Conservation (phyloP, 2,888 invertebrate species). For the Cabera pusaria region DNA sequence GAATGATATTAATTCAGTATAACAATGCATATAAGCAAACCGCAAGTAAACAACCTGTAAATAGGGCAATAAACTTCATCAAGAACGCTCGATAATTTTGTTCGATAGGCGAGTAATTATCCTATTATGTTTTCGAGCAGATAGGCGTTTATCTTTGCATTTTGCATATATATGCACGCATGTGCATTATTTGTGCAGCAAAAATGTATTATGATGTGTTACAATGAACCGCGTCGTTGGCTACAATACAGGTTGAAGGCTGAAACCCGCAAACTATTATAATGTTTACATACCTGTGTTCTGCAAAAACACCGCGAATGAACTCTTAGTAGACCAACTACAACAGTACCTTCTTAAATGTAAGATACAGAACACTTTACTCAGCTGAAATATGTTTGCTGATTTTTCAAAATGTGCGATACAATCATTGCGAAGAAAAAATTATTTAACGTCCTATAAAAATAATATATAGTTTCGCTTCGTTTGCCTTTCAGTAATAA, state of each 20-base stretch:
- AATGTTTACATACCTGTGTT: conserved; percentile 10
- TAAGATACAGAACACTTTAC: conserved; percentile 5
- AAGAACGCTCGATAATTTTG: conserved; percentile 66
- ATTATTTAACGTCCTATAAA: background rate
- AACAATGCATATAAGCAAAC: conserved; percentile 48
- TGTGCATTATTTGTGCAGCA: conserved; percentile 33
- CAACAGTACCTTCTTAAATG: conserved; percentile 1
- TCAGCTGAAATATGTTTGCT: conserved; percentile 5
- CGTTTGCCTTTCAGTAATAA: too few relatives aligned
- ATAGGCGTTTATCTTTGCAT: conserved; percentile 54
- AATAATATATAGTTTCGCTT: too few relatives aligned
- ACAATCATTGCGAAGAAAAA: too few relatives aligned
- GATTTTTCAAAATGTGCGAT: too few relatives aligned
- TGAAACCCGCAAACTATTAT: conserved; percentile 17
- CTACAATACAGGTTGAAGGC: conserved; percentile 37
- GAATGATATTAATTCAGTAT: conserved; percentile 49
- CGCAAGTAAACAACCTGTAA: conserved; percentile 72
- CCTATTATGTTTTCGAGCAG: conserved; percentile 62
- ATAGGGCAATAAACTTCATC: conserved; percentile 75
- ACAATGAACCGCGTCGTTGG: conserved; percentile 35
- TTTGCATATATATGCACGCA: conserved; percentile 54
- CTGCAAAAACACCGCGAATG: conserved; percentile 7
- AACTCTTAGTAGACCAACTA: conserved; percentile 16
- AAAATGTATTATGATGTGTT: conserved; percentile 35
- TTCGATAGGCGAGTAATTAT: conserved; percentile 67